Evolutionary conservation across 1,140 invertebrate species (phyloP), one percentile per base, ranked within the genome.

Genomic region (Micrasema minimum): DNA sequence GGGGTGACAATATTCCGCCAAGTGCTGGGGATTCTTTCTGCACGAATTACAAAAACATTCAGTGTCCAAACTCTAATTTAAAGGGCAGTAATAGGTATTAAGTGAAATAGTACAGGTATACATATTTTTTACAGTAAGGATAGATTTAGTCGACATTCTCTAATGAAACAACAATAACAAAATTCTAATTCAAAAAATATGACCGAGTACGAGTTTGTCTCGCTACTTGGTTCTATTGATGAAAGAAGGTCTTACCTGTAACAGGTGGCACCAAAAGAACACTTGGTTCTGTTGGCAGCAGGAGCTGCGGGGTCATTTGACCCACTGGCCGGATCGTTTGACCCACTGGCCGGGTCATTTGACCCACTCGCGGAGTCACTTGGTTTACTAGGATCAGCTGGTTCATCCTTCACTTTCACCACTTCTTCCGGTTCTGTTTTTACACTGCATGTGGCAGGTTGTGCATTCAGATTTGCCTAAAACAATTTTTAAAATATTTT

Each of bases 21-120:
- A 23, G 23, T 71, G 69, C 11, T 26, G 26, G 11, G 59, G 61
- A 16, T 71, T 71, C 18, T 46, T 65, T 18, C 67, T 69, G 37
- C 37, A 1, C n/a, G 46, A 6, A n/a, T n/a, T n/a, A n/a, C n/a
- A n/a, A n/a, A n/a, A n/a, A n/a, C n/a, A n/a, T n/a, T n/a, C n/a
- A n/a, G n/a, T n/a, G n/a, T n/a, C n/a, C n/a, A n/a, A n/a, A n/a
- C n/a, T n/a, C n/a, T n/a, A n/a, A n/a, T n/a, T n/a, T n/a, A n/a
- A n/a, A n/a, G n/a, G n/a, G n/a, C n/a, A n/a, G n/a, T n/a, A n/a
- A n/a, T n/a, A n/a, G n/a, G n/a, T n/a, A n/a, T n/a, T n/a, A n/a
- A n/a, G n/a, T n/a, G n/a, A n/a, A n/a, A n/a, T n/a, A n/a, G n/a
- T n/a, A n/a, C n/a, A n/a, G n/a, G n/a, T n/a, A n/a, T n/a, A n/a